Evolutionary conservation across 2,797 vertebrate genomes (phyloP).

Genomic region (Leucoraja ocellata): DNA sequence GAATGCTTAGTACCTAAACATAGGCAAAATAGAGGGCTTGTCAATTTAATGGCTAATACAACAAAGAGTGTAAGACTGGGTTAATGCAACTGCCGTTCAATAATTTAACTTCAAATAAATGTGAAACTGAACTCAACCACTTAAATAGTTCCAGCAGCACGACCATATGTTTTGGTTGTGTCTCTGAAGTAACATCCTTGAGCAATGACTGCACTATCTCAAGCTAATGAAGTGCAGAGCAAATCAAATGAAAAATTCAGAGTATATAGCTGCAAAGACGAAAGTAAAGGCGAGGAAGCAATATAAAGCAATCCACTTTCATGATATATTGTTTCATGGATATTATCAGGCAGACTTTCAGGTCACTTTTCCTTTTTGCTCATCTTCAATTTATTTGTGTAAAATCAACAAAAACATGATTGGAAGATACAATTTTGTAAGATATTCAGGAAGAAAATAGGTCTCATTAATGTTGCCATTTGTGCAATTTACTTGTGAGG

Average conservation of each 20-base stretch:
- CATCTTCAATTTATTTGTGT: not conserved
- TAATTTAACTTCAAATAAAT: constrained; percentile 10
- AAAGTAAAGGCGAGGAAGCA: not conserved
- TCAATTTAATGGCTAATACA: not conserved
- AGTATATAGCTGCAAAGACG: not conserved
- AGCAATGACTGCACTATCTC: constrained; percentile 11
- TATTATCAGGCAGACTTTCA: not conserved
- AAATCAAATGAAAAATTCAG: constrained; percentile 29
- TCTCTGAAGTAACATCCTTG: not conserved
- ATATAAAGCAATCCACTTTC: not conserved
- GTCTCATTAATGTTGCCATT: not conserved
- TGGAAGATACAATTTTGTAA: not conserved
- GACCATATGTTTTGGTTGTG: not conserved
- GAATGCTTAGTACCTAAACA: not conserved
- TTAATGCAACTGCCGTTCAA: not conserved
- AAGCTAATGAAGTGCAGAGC: not conserved
- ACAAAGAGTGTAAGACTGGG: not conserved
- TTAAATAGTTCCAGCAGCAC: not conserved
- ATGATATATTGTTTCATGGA: not conserved
- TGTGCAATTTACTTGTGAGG: not conserved
- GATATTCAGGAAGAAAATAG: not conserved
- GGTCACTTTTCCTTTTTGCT: not conserved
- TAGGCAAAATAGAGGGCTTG: not conserved
- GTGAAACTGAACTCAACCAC: not conserved
- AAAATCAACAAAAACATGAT: constrained; percentile 13